A percentile compares a stretch with the other conserved stretches of the same genome.
Evolutionary conservation across 2,113 vertebrate species (phyloP).

Genomic region (Perccottus glenii): DNA sequence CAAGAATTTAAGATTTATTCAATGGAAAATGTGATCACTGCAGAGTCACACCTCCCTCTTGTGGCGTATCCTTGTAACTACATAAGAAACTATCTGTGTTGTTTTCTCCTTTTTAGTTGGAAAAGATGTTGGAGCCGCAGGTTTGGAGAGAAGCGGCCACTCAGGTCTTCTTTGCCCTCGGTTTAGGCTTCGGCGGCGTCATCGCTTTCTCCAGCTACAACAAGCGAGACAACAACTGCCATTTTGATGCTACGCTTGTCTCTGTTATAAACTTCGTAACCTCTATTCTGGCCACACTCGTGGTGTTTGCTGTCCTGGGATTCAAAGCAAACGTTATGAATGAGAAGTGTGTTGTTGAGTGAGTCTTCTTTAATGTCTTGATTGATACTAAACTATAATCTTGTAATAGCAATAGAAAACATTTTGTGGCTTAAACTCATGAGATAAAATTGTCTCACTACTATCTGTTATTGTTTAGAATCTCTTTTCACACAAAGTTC

Average conservation of each 20-base stretch:
- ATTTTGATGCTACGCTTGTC: conserved; percentile 94
- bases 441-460: too few relatives aligned
- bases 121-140: conserved; percentile 98
- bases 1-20: conserved; percentile 12
- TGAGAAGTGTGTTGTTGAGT: conserved; percentile 98
- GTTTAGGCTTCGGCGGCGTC: conserved; percentile 95
- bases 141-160: conserved; percentile 98
- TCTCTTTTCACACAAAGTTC: too few relatives aligned
- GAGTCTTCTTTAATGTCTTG: conserved; percentile 67
- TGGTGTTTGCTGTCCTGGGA: conserved; percentile 97
- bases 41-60: conserved; percentile 49
- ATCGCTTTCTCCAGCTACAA: conserved; percentile 99
- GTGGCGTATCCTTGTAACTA: conserved; percentile 32
- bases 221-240: conserved; percentile 99
- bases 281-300: conserved; percentile 93
- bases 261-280: conserved; percentile 98
- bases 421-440: too few relatives aligned
- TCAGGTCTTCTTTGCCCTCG: conserved; percentile 96
- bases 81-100: not conserved
- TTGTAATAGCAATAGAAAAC: too few relatives aligned
- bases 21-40: conserved; percentile 9
- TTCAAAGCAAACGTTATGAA: conserved; percentile 99
- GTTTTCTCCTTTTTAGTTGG: conserved; percentile 79
- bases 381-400: not conserved
- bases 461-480: too few relatives aligned